Evolutionary conservation across 2,888 invertebrate genomes (phyloP), one percentile per base, ranked within the genome.

Genomic region (Lamellibrachia columna): DNA sequence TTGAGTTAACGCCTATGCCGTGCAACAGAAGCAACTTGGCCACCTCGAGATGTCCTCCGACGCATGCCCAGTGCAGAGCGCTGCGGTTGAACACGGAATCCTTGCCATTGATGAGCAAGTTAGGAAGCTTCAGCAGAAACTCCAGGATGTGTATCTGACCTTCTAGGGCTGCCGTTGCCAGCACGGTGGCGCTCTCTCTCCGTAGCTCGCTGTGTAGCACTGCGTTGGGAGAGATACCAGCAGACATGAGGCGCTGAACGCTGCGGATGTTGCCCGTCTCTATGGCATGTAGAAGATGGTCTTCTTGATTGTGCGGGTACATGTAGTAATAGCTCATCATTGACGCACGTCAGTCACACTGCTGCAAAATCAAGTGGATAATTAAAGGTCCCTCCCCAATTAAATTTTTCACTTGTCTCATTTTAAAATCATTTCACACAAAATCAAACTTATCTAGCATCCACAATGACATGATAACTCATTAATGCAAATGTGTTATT

Each of bases 61-160:
- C 94, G 91, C 95, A 94, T 0, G 95, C 95, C 95, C 95, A 95
- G 92, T 95, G 95, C 0, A 95, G 94, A 0, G 95, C 94, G 55
- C 92, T 95, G 11, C 95, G 93, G 8, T 94, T 93, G 53, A 94
- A 92, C 53, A 93, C 94, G 0, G 95, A 95, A 90, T 95, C 95
- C 52, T 93, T 93, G 60, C 94, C 94, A 90, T 95, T 95, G 22
- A 95, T 92, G 7, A 28, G 15, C 8, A 90, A 91, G 28, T 93
- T 93, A 52, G 53, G 53, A 53, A 52, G 52, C 28, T 92, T 58
- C n/a, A 40, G 60, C 8, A 95, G 91, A 90, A 93, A 94, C 40
- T 93, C 53, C 11, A 95, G 92, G 7, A 95, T 94, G n/a, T 94
- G 93, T 15, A 94, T 40, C 52, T 94, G 93, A n/a, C 94, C 94